These are phyloP conservation scores for Emys orbicularis DNA, from an alignment of 2,797 vertebrate genomes.

Conservation along the genomic window DNA sequence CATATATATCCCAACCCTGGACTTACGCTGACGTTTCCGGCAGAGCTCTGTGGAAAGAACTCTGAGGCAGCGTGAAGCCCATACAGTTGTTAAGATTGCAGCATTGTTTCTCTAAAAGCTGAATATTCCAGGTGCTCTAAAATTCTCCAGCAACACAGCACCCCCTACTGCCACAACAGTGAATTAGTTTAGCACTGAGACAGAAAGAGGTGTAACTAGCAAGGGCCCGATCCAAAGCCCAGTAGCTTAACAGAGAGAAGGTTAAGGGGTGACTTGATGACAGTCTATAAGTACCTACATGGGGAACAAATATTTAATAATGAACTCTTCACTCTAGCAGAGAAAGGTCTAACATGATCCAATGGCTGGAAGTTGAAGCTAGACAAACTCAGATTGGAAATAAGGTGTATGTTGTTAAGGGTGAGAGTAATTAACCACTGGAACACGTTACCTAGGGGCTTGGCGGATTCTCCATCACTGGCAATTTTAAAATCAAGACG, in stretches of 20 bases:
- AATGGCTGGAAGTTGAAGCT: background rate
- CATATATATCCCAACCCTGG: background rate
- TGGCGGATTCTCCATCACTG: too few relatives aligned
- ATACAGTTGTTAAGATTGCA: background rate
- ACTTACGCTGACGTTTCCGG: background rate
- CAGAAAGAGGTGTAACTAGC: background rate
- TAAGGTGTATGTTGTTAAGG: background rate
- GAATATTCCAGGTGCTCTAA: background rate
- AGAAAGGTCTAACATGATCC: background rate
- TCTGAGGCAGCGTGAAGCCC: background rate
- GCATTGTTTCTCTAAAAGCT: background rate
- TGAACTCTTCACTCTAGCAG: background rate
- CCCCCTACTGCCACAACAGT: background rate
- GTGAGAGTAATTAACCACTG: background rate
- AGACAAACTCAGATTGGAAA: background rate
- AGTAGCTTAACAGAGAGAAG: background rate
- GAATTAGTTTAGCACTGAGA: fast-evolving
- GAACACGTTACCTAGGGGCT: background rate
- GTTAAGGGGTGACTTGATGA: background rate
- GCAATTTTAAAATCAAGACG: too few relatives aligned
- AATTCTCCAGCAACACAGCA: background rate
- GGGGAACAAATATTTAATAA: too few relatives aligned
- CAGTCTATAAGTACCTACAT: background rate
- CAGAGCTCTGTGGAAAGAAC: background rate
- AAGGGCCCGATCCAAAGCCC: background rate